A percentile compares a stretch with the other conserved stretches of the same genome.
Conservation (phyloP, 2,797 vertebrate species). For the Gymnoscopelus braueri region DNA sequence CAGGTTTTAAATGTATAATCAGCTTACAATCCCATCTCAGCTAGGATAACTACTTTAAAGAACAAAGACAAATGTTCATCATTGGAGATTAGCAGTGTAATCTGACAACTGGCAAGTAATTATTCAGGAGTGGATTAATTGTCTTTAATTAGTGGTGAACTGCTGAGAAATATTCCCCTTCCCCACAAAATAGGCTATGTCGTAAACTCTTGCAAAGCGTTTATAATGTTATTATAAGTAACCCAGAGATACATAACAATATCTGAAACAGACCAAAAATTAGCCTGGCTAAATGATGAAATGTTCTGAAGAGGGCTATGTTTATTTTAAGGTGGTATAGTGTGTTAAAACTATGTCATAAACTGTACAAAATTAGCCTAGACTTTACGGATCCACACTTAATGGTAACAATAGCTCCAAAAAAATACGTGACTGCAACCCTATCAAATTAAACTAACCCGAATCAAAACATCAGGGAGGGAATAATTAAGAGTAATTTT, state of each 20-base stretch:
- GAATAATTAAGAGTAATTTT: no score
- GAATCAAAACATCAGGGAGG: not conserved
- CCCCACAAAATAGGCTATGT: not conserved
- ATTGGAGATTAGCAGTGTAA: slow-evolving; percentile 22
- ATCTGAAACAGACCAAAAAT: slow-evolving; percentile 58
- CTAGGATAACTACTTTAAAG: slow-evolving; percentile 30
- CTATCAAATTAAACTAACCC: not conserved
- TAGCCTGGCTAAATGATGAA: slow-evolving; percentile 59
- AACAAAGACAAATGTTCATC: slow-evolving; percentile 38
- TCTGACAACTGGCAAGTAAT: slow-evolving; percentile 14
- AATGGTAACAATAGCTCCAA: no score
- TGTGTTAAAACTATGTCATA: slow-evolving; percentile 16
- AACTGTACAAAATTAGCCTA: not conserved
- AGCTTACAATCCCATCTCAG: slow-evolving; percentile 28
- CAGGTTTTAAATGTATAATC: slow-evolving; percentile 39
- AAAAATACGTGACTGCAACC: not conserved
- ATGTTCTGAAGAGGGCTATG: slow-evolving; percentile 63
- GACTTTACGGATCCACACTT: not conserved
- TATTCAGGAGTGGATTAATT: slow-evolving; percentile 21
- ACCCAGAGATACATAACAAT: slow-evolving; percentile 22
- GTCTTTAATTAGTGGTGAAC: slow-evolving; percentile 22
- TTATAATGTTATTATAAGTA: not conserved
- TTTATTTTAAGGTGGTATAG: slow-evolving; percentile 79
- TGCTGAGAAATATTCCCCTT: not conserved
- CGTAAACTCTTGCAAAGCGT: not conserved